Evolutionary conservation across 2,888 invertebrate genomes (phyloP), one percentile per base, ranked within the genome.

Genomic region (Gymnocheta viridis): DNA sequence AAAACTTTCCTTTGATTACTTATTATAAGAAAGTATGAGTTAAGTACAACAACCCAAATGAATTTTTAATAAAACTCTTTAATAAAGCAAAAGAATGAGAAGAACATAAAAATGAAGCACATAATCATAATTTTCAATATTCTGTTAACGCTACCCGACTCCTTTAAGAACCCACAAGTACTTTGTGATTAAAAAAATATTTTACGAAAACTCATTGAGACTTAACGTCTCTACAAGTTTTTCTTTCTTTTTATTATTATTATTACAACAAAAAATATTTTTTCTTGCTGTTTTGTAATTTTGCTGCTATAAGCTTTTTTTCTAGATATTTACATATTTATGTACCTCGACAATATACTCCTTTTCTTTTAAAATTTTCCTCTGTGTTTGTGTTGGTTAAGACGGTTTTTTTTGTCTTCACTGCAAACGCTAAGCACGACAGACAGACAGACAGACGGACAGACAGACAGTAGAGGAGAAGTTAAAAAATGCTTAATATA

Each of bases 111-210:
- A 60, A 32, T 62, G 32, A 62, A 77, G 67, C 60, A 81, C 81
- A 81, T 84, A 84, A 84, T 84, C 81, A 84, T 84, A 84, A 84
- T 56, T 84, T 78, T 81, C 81, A 81, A 84, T 81, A 81, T 73
- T 67, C 41, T 17, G 2, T 56, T 56, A 2, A 38, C 62, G 12
- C 32, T 69, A 27, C 56, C 72, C 60, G 47, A 72, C 69, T 64
- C 41, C 62, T 78, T 70, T 9, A 73, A 72, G 77, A 81, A 77
- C 77, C 84, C 84, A 84, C 84, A 84, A 84, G 84, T 84, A 73
- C 73, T 81, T 70, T 78, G 84, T 84, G 84, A 84, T 84, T 84
- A 84, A 84, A 81, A 82, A 81, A 84, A 84, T 77, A 54, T 70
- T 54, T 77, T 54, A 44, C 44, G 49, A 81, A 84, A 84, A 84